A percentile compares a stretch with the other conserved stretches of the same genome.
Conservation (phyloP, 2,888 invertebrate species). For the Diloba caeruleocephala region DNA sequence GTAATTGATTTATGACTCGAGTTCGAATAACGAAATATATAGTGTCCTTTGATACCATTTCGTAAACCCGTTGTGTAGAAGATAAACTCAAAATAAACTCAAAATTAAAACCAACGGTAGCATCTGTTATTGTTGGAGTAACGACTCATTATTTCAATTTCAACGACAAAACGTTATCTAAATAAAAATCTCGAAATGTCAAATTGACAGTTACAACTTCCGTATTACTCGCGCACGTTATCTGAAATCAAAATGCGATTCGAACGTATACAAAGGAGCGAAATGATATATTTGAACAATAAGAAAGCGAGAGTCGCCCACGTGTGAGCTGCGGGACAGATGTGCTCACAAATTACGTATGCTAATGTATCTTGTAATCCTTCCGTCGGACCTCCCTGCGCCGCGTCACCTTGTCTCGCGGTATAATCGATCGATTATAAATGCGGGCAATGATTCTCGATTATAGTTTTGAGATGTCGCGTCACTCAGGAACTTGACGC, state of each 20-base stretch:
- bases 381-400: constrained; percentile 84
- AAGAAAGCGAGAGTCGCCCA: constrained; percentile 80
- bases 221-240: constrained; percentile 68
- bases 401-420: constrained; percentile 68
- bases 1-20: constrained; percentile 75
- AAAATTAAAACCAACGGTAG: constrained; percentile 26
- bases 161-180: constrained; percentile 65
- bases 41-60: constrained; percentile 2
- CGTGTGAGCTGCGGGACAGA: constrained; percentile 70
- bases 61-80: constrained; percentile 6
- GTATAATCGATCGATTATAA: constrained; percentile 80
- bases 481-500: constrained; percentile 56
- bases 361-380: constrained; percentile 85
- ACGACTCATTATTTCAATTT: constrained; percentile 60
- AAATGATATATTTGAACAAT: constrained; percentile 79
- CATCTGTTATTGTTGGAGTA: constrained; percentile 42
- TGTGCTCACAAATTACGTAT: constrained; percentile 86
- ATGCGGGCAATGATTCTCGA: constrained; percentile 66
- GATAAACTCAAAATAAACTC: constrained; percentile 16
- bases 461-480: constrained; percentile 59
- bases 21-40: constrained; percentile 29
- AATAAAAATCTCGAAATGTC: constrained; percentile 58
- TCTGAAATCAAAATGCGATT: constrained; percentile 68
- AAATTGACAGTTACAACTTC: constrained; percentile 69
- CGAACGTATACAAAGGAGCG: constrained; percentile 67